Base-by-base conservation (phyloP, 2,113 vertebrate genomes). In the Protomyctophum bolini region DNA sequence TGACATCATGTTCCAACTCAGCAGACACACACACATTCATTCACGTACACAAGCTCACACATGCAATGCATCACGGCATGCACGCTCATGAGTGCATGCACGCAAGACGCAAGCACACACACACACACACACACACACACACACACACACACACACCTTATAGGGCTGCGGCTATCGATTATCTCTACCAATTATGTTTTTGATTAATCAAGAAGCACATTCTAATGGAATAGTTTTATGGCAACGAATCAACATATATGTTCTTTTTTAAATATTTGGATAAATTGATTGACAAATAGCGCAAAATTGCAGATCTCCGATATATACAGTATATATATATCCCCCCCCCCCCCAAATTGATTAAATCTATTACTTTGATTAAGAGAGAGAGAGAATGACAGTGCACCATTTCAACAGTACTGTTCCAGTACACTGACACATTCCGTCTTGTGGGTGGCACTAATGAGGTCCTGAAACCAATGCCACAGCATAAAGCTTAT, bases 351-450 rank as follows among this genome's bases (percentile, higher is more conserved):
- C n/a, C 4, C 2, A 33, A 33, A 2, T 33, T 33, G 33, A 33
- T 33, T 33, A 33, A 33, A 33, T 33, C 33, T 4, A 2, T 33
- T 33, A 33, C 33, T 33, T 33, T 33, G 33, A 33, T 33, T 33
- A 33, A 4, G 14, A 70, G 9, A 41, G 45, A 48, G 62, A 63
- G 65, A 72, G 83, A 79, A 83, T 85, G 83, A 87, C 85, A 77
- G 83, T 88, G 88, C 88, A 81, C 74, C 80, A 87, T 86, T 89
- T 83, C 73, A 49, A 68, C 70, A 64, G 58, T 47, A 66, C 70
- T 70, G 76, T 73, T 71, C 74, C 76, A 70, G 68, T 21, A 21
- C 50, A 52, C 60, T 69, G 83, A 80, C 76, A 80, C 70, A 15
- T 77, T 80, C 63, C 76, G 59, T 79, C 72, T 74, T 72, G 68